These are phyloP conservation scores for Drosophila arizonae DNA, from an alignment of 1,140 invertebrate genomes.

Conservation along the genomic window DNA sequence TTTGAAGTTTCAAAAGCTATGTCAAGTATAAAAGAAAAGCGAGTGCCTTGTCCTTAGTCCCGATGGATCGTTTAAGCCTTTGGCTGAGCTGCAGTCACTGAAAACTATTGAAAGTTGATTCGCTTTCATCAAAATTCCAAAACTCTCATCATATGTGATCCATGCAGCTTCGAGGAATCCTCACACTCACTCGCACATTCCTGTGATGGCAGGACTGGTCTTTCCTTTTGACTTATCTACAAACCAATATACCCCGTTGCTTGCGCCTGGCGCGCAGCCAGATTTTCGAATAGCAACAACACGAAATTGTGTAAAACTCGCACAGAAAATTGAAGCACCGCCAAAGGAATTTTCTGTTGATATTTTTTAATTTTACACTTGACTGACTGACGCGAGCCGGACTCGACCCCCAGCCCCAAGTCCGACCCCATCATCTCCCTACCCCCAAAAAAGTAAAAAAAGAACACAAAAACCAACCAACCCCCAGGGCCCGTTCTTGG, in stretches of 20 bases:
- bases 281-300: conserved; percentile 19
- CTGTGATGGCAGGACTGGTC: too few species aligned
- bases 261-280: background rate
- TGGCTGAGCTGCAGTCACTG: too few species aligned
- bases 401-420: background rate
- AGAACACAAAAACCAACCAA: background rate
- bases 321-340: conserved; percentile 70
- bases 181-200: too few species aligned
- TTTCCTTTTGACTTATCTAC: background rate
- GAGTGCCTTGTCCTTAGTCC: too few species aligned
- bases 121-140: too few species aligned
- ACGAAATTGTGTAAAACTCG: conserved; percentile 40
- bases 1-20: background rate
- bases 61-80: too few species aligned
- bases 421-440: background rate
- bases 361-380: conserved; percentile 81
- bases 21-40: too few species aligned
- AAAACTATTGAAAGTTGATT: too few species aligned
- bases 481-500: background rate
- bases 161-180: too few species aligned
- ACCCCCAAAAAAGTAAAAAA: background rate
- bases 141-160: too few species aligned
- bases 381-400: conserved; percentile 59
- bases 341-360: conserved; percentile 79
- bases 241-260: background rate